These are phyloP conservation scores for Myiozetetes cayanensis DNA, from an alignment of 2,113 vertebrate species.

Conservation along the genomic window DNA sequence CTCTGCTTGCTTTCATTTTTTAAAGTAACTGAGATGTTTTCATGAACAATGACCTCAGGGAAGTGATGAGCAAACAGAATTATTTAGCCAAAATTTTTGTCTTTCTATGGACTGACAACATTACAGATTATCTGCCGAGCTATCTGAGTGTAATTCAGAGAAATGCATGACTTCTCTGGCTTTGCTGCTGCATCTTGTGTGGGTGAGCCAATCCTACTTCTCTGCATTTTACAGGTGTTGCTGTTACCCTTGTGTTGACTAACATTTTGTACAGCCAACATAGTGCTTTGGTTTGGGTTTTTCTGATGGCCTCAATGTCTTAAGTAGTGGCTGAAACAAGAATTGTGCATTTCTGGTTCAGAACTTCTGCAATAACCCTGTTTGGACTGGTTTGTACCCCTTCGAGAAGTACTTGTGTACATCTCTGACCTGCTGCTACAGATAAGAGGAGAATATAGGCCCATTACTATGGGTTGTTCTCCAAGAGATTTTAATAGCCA, in stretches of 20 bases:
- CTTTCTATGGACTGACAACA: neutral
- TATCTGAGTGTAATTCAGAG: neutral
- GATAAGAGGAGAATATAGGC: neutral
- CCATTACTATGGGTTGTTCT: neutral
- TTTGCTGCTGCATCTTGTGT: neutral
- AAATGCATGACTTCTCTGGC: neutral
- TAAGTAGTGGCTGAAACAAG: neutral
- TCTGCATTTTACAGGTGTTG: neutral
- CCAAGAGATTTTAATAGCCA: neutral
- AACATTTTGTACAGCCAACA: neutral
- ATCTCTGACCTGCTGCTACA: neutral
- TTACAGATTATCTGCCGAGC: neutral
- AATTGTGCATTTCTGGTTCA: neutral
- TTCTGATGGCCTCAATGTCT: neutral
- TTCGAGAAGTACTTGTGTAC: neutral
- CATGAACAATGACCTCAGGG: neutral
- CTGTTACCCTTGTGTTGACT: neutral
- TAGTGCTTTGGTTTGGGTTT: neutral
- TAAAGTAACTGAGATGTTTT: neutral
- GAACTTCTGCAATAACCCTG: neutral
- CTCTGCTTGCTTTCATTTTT: neutral
- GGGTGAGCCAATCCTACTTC: neutral
- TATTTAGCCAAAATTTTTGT: neutral
- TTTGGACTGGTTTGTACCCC: neutral
- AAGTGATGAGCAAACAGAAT: constrained; percentile 16